phyloP scores from a whole-genome alignment of 1,140 invertebrate genomes.

The Radopholus similis region DNA sequence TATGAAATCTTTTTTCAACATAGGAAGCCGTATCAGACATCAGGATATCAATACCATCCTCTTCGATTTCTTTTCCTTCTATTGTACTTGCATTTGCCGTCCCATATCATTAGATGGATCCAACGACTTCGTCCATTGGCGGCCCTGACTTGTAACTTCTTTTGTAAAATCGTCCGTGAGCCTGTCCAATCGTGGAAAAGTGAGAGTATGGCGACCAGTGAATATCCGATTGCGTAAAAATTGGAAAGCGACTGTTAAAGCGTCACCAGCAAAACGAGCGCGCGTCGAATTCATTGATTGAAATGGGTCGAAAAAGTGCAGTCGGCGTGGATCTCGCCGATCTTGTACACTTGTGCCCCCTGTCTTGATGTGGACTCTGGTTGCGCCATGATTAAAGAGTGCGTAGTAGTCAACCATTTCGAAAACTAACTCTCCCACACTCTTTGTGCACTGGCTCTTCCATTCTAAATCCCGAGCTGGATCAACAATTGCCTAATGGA shows the following conservation, averaged over 20 bases:
- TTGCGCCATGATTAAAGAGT: constrained; percentile 5
- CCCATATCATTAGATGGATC: too few relatives aligned
- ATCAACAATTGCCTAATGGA: not conserved
- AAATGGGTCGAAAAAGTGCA: not conserved
- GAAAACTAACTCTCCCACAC: constrained; percentile 26
- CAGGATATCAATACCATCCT: too few relatives aligned
- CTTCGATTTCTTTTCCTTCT: too few relatives aligned
- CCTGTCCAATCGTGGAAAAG: not conserved
- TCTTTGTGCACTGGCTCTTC: constrained; percentile 31
- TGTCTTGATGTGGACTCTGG: constrained; percentile 16
- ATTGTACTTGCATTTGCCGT: too few relatives aligned
- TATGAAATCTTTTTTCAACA: too few relatives aligned
- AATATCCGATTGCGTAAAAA: not conserved
- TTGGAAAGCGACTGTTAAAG: not conserved
- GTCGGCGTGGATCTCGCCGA: not conserved
- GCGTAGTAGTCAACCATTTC: constrained; percentile 33
- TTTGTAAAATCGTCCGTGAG: not conserved
- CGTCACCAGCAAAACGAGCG: not conserved
- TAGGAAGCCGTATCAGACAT: too few relatives aligned
- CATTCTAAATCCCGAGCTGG: constrained; percentile 27
- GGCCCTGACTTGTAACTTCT: too few relatives aligned
- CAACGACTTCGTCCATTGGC: too few relatives aligned
- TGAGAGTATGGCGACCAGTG: not conserved
- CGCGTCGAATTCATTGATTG: not conserved
- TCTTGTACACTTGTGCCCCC: not conserved